Evolutionary conservation across 2,113 vertebrate species (phyloP), one percentile per base, ranked within the genome.

Genomic region (Dendrocopos noguchii): DNA sequence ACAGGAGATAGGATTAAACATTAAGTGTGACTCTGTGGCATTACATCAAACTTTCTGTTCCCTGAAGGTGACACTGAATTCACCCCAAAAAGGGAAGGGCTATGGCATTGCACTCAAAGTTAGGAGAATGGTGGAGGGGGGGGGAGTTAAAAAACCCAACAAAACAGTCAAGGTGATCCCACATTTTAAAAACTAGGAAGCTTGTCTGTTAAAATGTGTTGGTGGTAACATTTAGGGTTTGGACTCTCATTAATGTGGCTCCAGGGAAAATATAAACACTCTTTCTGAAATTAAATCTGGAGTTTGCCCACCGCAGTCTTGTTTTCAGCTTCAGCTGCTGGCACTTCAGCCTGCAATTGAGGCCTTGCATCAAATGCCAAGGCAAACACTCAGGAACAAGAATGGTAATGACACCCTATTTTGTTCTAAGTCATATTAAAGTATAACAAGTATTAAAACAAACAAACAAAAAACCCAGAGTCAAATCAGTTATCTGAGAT

Each of bases 231-330:
- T 86, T 94, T 80, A 87, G 91, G 96, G 81, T 86, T 96, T 94
- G 88, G 80, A 81, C 80, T 91, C 90, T 95, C 73, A 91, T 91
- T 97, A 96, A 96, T 83, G 82, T 92, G 92, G 87, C 95, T 89
- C 92, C 88, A 95, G 95, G 96, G 96, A 97, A 97, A 97, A 97
- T 50, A 96, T 93, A 97, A 97, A 96, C 94, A 93, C 84, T 80
- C 79, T 72, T 95, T 95, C 87, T 90, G 91, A 97, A 95, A 93
- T 93, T 81, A 93, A 92, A 91, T 94, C 95, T 96, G 74, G 88
- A 88, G 86, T 88, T 90, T 95, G 90, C 95, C 90, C 94, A 95
- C 95, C 91, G 36, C 95, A 94, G 91, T 94, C 94, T 95, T 95
- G 94, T 95, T 96, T 96, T 96, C 87, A 90, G 92, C 90, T 80